A percentile compares a stretch with the other conserved stretches of the same genome.
These are phyloP conservation scores for Ophion costatus DNA, from an alignment of 2,888 invertebrate species.

Conservation along the genomic window DNA sequence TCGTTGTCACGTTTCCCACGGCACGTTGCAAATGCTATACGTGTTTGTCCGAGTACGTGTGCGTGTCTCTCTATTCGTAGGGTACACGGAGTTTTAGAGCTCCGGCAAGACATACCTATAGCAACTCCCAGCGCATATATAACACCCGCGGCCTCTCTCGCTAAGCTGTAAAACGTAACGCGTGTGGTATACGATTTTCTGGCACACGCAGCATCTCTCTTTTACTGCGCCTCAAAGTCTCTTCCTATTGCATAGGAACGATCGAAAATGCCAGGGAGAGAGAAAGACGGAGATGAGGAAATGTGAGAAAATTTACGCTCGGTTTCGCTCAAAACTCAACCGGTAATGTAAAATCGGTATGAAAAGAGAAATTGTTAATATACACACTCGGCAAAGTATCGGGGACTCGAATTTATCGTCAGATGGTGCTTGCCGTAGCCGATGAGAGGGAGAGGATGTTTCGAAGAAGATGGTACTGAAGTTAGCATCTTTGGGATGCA, in stretches of 20 bases:
- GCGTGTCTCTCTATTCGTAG: not conserved
- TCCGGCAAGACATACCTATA: not conserved
- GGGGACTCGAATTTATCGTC: no score
- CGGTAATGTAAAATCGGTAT: not conserved
- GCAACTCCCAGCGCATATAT: constrained; percentile 51
- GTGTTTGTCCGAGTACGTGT: constrained; percentile 20
- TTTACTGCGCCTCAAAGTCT: constrained; percentile 45
- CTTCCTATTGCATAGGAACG: constrained; percentile 47
- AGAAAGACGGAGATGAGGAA: constrained; percentile 6
- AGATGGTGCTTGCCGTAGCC: no score
- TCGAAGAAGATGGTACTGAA: no score
- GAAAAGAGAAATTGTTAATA: constrained; percentile 1
- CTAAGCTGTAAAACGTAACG: constrained; percentile 54
- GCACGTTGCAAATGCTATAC: constrained; percentile 64
- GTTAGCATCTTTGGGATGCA: no score
- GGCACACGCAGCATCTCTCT: constrained; percentile 48
- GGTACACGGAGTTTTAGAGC: constrained; percentile 32
- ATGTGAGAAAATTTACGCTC: constrained; percentile 14
- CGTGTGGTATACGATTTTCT: constrained; percentile 43
- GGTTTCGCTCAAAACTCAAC: constrained; percentile 8
- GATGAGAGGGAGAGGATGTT: no score
- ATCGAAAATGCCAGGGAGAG: constrained; percentile 15
- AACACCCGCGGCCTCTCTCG: constrained; percentile 47
- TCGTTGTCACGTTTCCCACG: constrained; percentile 78
- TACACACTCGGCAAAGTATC: no score